These are phyloP conservation scores for Chaetorhynchus papuensis DNA, from an alignment of 2,113 vertebrate species.

Conservation along the genomic window DNA sequence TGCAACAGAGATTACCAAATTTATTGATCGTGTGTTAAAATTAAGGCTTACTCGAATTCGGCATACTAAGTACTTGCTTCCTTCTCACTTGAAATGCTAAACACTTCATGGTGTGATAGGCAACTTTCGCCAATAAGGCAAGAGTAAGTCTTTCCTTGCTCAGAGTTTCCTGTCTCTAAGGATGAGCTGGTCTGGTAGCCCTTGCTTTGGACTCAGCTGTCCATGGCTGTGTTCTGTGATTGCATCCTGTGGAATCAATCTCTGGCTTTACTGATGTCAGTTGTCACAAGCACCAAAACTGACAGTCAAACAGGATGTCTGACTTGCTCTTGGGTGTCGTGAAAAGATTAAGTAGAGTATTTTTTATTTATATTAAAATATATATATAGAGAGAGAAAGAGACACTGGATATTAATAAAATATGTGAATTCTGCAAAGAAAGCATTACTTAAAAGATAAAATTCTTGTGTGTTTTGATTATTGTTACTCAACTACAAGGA, in stretches of 20 bases:
- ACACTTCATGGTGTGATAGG: neutral
- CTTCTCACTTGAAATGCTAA: neutral
- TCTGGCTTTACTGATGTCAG: neutral
- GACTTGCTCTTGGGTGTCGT: neutral
- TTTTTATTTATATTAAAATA: neutral
- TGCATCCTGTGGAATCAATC: neutral
- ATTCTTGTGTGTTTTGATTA: neutral
- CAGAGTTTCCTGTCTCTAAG: neutral
- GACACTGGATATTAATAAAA: neutral
- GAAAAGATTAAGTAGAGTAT: neutral
- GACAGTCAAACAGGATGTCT: neutral
- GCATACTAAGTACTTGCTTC: neutral
- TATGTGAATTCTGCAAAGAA: neutral
- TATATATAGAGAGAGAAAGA: neutral
- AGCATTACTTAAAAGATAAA: neutral
- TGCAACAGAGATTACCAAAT: neutral
- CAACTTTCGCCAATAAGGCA: neutral
- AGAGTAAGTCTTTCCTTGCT: neutral
- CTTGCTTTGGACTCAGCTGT: neutral
- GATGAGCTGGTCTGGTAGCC: neutral
- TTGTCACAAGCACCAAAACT: neutral
- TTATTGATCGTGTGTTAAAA: neutral
- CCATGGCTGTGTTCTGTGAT: neutral
- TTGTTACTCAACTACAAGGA: neutral
- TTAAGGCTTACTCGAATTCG: neutral